Percentiles rank a stretch among this genome's conserved stretches.
Conservation (phyloP, 2,888 invertebrate genomes). For the Drepanosiphum platanoidis region DNA sequence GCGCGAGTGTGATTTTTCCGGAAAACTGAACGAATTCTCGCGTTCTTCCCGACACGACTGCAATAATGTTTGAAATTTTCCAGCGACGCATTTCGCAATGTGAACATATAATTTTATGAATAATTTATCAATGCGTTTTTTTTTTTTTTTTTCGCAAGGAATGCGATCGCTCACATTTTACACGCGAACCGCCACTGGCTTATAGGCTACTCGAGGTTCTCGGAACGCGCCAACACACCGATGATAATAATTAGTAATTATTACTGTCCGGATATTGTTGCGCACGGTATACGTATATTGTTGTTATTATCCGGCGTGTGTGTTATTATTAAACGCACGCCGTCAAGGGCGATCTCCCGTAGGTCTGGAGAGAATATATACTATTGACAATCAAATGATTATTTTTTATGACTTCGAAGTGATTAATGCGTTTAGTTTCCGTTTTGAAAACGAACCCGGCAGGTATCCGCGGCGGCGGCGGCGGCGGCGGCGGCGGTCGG, state of each 20-base stretch:
- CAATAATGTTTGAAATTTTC: no score
- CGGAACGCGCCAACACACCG: neutral
- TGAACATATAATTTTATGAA: neutral
- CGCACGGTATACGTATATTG: neutral
- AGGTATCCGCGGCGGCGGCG: neutral
- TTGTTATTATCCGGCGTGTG: neutral
- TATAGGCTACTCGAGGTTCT: neutral
- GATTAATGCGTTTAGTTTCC: slow-evolving; percentile 33
- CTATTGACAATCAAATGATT: slow-evolving; percentile 5
- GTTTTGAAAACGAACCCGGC: neutral
- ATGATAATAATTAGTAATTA: neutral
- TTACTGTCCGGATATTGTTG: slow-evolving; percentile 15
- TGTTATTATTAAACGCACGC: neutral
- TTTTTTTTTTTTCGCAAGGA: no score
- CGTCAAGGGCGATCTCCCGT: slow-evolving; percentile 43
- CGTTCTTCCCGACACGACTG: no score
- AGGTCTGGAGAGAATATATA: slow-evolving; percentile 14
- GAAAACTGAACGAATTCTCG: no score
- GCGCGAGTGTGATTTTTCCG: no score
- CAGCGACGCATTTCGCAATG: neutral
- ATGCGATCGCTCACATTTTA: no score
- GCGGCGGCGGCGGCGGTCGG: neutral
- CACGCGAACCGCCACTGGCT: no score
- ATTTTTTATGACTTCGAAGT: neutral
- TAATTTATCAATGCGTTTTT: slow-evolving; percentile 20